Base-by-base conservation (phyloP, 2,797 vertebrate genomes). In the Enteromius treurensis region DNA sequence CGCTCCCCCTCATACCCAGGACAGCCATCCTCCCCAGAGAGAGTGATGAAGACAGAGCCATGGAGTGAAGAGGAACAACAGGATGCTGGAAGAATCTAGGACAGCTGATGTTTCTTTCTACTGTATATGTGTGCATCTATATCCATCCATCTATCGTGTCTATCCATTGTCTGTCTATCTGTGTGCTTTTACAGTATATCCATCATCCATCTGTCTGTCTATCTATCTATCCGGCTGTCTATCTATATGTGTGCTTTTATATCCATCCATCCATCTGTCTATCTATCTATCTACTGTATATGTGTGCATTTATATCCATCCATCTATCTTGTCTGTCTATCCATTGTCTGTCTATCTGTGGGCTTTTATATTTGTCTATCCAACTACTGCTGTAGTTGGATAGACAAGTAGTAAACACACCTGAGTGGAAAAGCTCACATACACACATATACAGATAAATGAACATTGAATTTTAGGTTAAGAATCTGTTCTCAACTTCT, bases 11-110 rank as follows among this genome's bases (percentile, higher is more conserved):
- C 26, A 55, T 42, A 42, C 40, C 40, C n/a, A 65, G 53, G 37
- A 53, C 32, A 26, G 10, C 51, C 23, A 37, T 64, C 23, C 51
- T 69, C 29, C 55, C 70, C 53, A 73, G 64, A 87, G 77, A 86
- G 64, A 69, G 34, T 13, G 42, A 84, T 85, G 81, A 85, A 70
- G 37, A 62, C 80, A 69, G 82, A 81, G 53, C 4, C n/a, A 55
- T 17, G 49, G 17, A 76, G 78, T 71, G 70, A 64, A 81, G 82
- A 85, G 78, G 87, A 87, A 88, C 77, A 86, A 89, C 82, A 75
- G 75, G 17, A n/a, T 79, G 86, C 87, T 88, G 85, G 80, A 79
- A 13, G n/a, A 87, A 87, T 90, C 88, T 86, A 85, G 84, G 88
- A 88, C 86, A 53, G 82, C 81, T 86, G 87, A 92, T 93, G 19